Base-by-base conservation (phyloP, 2,888 invertebrate genomes). In the Apamea epomidion region DNA sequence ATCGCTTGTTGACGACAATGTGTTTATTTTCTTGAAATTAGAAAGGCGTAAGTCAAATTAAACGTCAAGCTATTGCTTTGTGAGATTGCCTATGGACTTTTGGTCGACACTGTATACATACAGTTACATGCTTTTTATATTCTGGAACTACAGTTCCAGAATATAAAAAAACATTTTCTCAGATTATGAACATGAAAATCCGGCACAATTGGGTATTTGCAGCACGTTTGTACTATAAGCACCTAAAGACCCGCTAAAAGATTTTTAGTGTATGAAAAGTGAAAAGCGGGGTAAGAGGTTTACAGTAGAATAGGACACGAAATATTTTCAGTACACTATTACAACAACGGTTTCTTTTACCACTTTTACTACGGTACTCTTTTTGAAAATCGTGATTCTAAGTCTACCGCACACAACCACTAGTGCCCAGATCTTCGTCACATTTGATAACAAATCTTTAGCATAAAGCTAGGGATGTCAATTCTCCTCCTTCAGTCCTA, bases 221-320 rank as follows among this genome's bases (percentile, higher is more conserved):
- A 62, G 51, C 76, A 77, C 82, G 69, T 82, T 85, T 76, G 21
- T 64, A 14, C 54, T 62, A 25, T 48, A 29, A 58, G 29, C 62
- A 48, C 45, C 37, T 58, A 72, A 72, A 72, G 32, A 64, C 42
- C 62, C n/a, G 60, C 62, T 76, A 69, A 83, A 76, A 69, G 71
- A 85, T 76, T 85, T 76, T 73, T 51, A 29, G 48, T 72, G 42
- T 81, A 51, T 25, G 45, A 73, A 54, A 72, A 76, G 14, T 73
- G 71, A 76, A 84, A 51, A 71, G 5, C 58, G 25, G 54, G 16
- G 45, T 25, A 60, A 82, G 58, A 60, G 70, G 29, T 76, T 82
- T 42, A 48, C 14, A 25, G 29, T 32, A 65, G 18, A 62, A 67
- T 29, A 65, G 14, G 37, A 80, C 37, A 74, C 58, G 29, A 71